These are phyloP conservation scores for Acipenser oxyrinchus DNA, from an alignment of 2,797 vertebrate genomes.

Conservation along the genomic window DNA sequence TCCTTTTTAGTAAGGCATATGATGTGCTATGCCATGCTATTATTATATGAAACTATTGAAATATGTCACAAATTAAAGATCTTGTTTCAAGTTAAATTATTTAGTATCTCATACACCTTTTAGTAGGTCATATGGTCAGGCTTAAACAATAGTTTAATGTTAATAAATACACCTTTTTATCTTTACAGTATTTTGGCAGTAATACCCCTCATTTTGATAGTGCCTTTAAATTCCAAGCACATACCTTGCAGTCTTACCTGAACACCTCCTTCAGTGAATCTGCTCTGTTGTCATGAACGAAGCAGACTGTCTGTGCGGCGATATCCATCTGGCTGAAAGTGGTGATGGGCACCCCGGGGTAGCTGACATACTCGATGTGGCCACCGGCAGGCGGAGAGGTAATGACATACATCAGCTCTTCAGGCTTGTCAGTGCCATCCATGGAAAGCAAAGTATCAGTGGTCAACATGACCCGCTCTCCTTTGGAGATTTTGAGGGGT, in stretches of 20 bases:
- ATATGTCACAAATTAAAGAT: too few species aligned
- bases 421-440: constrained; percentile 71
- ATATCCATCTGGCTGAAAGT: constrained; percentile 93
- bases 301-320: constrained; percentile 73
- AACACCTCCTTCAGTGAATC: constrained; percentile 53
- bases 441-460: constrained; percentile 69
- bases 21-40: too few species aligned
- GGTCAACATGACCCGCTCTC: constrained; percentile 63
- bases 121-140: too few species aligned
- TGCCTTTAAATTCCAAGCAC: too few species aligned
- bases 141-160: too few species aligned
- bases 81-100: too few species aligned
- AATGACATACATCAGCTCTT: constrained; percentile 77
- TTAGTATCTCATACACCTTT: too few species aligned
- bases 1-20: too few species aligned
- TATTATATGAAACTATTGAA: too few species aligned
- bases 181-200: too few species aligned
- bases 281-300: constrained; percentile 62
- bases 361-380: constrained; percentile 69
- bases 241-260: constrained; percentile 56
- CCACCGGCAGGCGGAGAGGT: constrained; percentile 69
- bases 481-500: constrained; percentile 54
- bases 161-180: too few species aligned
- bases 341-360: constrained; percentile 67
- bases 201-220: too few species aligned